phyloP scores from a whole-genome alignment of 2,797 vertebrate genomes.

The Pangasius djambal region DNA sequence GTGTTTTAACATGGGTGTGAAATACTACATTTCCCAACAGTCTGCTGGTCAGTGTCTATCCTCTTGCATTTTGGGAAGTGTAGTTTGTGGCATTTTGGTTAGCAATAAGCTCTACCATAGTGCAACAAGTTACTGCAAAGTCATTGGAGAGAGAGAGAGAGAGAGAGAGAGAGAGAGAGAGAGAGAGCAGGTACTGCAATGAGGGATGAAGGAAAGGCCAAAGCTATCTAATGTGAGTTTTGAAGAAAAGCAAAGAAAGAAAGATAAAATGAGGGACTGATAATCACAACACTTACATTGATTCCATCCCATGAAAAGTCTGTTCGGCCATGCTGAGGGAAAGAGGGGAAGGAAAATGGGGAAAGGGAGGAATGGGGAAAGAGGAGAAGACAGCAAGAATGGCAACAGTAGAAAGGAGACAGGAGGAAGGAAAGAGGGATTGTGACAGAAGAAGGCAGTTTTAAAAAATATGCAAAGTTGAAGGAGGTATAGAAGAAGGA shows the following conservation, averaged over 20 bases:
- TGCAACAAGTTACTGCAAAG: constrained; percentile 59
- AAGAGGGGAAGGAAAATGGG: constrained; percentile 54
- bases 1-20: constrained; percentile 47
- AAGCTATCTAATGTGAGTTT: constrained; percentile 65
- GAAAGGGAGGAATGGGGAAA: constrained; percentile 46
- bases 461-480: constrained; percentile 59
- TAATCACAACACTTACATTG: constrained; percentile 88
- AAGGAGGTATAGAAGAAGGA: constrained; percentile 66
- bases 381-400: constrained; percentile 48
- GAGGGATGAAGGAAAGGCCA: constrained; percentile 49
- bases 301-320: constrained; percentile 99
- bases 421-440: constrained; percentile 42
- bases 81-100: constrained; percentile 50
- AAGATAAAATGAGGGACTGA: constrained; percentile 68
- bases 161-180: constrained; percentile 30
- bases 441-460: constrained; percentile 57
- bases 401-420: constrained; percentile 46
- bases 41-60: constrained; percentile 34
- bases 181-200: constrained; percentile 9
- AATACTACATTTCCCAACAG: constrained; percentile 60
- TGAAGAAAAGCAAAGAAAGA: constrained; percentile 55
- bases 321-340: constrained; percentile 91
- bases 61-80: constrained; percentile 61
- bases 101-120: constrained; percentile 57
- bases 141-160: constrained; percentile 50